phyloP scores from a whole-genome alignment of 2,113 vertebrate genomes.

The Irena cyanogastra region DNA sequence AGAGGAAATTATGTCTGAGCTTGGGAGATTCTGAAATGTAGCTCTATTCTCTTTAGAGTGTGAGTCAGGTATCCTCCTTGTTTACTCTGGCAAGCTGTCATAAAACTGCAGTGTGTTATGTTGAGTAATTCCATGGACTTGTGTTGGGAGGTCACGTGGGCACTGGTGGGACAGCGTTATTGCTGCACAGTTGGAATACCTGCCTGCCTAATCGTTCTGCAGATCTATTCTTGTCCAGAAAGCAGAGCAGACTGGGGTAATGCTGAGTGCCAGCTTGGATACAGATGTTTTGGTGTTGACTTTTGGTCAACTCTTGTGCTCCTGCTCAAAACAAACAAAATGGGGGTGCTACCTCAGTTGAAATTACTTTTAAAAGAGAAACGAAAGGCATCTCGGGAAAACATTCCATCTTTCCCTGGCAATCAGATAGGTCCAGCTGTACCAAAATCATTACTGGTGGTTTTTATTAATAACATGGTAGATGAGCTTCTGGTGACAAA shows the following conservation, averaged over 20 bases:
- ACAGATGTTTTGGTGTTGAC: background rate
- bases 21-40: background rate
- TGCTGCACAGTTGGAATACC: background rate
- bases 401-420: background rate
- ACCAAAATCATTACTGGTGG: background rate
- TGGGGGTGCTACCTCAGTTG: background rate
- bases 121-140: conserved; percentile 19
- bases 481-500: background rate
- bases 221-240: background rate
- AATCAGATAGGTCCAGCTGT: background rate
- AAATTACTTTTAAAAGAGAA: background rate
- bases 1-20: background rate
- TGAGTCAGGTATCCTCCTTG: conserved; percentile 42
- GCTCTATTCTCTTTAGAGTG: background rate
- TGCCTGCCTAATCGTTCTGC: background rate
- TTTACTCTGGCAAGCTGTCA: conserved; percentile 16
- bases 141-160: background rate
- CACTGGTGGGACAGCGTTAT: background rate
- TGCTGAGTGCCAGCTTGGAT: background rate
- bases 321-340: background rate
- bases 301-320: background rate
- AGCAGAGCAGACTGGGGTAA: background rate
- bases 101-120: background rate
- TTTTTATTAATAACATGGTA: background rate
- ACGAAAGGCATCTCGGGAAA: background rate